These are phyloP conservation scores for Adoxophyes honmai DNA, from an alignment of 1,140 invertebrate genomes.

Conservation along the genomic window DNA sequence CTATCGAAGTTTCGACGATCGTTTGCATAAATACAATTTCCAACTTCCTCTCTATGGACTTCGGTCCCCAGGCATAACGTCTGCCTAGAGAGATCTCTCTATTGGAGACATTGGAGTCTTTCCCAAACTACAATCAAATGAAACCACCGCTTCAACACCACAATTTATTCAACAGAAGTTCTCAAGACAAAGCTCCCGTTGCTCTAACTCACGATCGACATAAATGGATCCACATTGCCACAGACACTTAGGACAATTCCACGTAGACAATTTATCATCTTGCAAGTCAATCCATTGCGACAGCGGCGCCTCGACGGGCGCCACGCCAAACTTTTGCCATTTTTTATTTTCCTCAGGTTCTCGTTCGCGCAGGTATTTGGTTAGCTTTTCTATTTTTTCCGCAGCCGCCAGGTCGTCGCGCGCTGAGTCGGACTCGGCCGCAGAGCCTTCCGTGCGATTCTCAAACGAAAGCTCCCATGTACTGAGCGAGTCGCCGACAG, in stretches of 20 bases:
- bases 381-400: conserved; percentile 71
- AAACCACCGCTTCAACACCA: conserved; percentile 24
- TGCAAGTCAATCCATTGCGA: conserved; percentile 45
- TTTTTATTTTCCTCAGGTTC: conserved; percentile 39
- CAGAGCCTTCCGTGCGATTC: conserved; percentile 45
- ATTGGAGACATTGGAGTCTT: too few species aligned
- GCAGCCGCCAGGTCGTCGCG: conserved; percentile 36
- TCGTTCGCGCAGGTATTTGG: conserved; percentile 54
- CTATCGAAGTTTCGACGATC: too few species aligned
- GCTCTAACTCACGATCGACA: conserved; percentile 49
- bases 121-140: neutral
- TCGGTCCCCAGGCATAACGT: too few species aligned
- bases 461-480: conserved; percentile 45
- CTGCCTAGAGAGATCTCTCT: too few species aligned
- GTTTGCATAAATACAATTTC: too few species aligned
- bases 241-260: conserved; percentile 62
- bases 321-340: conserved; percentile 46
- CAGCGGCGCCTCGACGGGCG: conserved; percentile 18
- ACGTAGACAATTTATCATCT: conserved; percentile 23
- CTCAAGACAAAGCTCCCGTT: conserved; percentile 37
- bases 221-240: conserved; percentile 66
- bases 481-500: conserved; percentile 30
- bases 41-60: too few species aligned
- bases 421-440: conserved; percentile 28
- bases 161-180: conserved; percentile 33